Percentiles rank a stretch among this genome's conserved stretches.
phyloP scores from a whole-genome alignment of 1,140 invertebrate genomes.

The Orussus abietinus region DNA sequence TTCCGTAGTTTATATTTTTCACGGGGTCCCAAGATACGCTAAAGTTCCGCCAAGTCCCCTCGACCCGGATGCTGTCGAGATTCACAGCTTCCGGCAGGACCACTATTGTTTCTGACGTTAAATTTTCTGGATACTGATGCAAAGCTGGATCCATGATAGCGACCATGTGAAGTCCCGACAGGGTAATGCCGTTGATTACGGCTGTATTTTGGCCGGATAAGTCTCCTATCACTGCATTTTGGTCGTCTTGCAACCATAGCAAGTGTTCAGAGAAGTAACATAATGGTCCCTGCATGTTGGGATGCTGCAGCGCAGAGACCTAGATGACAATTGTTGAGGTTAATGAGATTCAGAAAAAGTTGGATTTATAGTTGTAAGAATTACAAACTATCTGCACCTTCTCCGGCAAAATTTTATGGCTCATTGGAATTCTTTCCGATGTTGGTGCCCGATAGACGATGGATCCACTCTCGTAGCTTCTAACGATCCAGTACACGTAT shows the following conservation, averaged over 20 bases:
- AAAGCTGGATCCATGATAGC: conserved; percentile 68
- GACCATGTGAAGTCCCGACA: conserved; percentile 66
- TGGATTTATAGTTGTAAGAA: neutral
- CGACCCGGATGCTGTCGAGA: conserved; percentile 59
- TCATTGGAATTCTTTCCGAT: conserved; percentile 52
- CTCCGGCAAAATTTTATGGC: conserved; percentile 41
- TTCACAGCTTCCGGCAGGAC: conserved; percentile 70
- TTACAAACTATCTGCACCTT: conserved; percentile 32
- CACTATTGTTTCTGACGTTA: conserved; percentile 50
- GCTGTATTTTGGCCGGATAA: conserved; percentile 72
- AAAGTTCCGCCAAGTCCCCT: conserved; percentile 71
- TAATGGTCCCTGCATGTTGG: conserved; percentile 61
- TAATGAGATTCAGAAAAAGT: conserved; percentile 7
- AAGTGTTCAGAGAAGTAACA: conserved; percentile 76
- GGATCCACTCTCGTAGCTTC: conserved; percentile 68
- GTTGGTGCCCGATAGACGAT: conserved; percentile 66
- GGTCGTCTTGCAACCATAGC: conserved; percentile 76
- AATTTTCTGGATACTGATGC: conserved; percentile 56
- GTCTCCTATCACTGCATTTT: conserved; percentile 74
- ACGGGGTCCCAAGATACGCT: conserved; percentile 77
- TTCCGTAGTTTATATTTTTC: conserved; percentile 71
- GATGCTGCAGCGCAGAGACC: conserved; percentile 51
- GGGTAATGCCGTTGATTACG: conserved; percentile 60
- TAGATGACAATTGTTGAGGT: conserved; percentile 21
- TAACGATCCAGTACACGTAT: conserved; percentile 75